These are phyloP conservation scores for Tauraco erythrolophus DNA, from an alignment of 2,113 vertebrate genomes.

Conservation along the genomic window DNA sequence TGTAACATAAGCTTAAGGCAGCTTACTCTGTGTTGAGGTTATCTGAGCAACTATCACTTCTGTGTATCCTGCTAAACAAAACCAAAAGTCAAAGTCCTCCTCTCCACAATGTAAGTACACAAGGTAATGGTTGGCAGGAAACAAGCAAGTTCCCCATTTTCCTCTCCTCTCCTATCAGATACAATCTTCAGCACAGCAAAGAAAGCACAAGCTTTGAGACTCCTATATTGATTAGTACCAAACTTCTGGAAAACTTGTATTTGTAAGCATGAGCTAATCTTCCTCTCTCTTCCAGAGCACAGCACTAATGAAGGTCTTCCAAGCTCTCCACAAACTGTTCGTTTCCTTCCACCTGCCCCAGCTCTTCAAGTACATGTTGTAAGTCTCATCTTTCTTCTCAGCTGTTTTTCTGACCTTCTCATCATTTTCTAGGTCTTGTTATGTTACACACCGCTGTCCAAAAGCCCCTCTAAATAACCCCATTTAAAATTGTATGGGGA, in stretches of 20 bases:
- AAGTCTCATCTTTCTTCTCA: background rate
- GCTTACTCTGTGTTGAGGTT: background rate
- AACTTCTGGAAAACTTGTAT: background rate
- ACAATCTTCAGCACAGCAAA: background rate
- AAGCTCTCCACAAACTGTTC: background rate
- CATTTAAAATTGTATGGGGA: background rate
- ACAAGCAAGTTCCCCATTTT: fast-evolving
- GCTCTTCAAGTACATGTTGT: background rate
- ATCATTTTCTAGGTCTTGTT: background rate
- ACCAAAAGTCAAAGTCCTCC: background rate
- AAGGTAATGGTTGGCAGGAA: background rate
- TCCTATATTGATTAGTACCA: background rate
- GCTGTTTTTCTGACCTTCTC: background rate
- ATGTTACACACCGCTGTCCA: background rate
- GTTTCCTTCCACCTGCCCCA: background rate
- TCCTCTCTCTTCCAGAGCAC: background rate
- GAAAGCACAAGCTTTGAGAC: background rate
- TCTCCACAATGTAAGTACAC: background rate
- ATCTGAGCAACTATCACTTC: background rate
- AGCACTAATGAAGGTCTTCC: background rate
- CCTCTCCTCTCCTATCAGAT: background rate
- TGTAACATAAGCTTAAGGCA: fast-evolving
- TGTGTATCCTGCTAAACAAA: background rate
- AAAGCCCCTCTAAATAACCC: background rate
- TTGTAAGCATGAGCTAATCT: background rate